These are phyloP conservation scores for Drosophila siamana DNA, from an alignment of 2,888 invertebrate species.

Conservation along the genomic window DNA sequence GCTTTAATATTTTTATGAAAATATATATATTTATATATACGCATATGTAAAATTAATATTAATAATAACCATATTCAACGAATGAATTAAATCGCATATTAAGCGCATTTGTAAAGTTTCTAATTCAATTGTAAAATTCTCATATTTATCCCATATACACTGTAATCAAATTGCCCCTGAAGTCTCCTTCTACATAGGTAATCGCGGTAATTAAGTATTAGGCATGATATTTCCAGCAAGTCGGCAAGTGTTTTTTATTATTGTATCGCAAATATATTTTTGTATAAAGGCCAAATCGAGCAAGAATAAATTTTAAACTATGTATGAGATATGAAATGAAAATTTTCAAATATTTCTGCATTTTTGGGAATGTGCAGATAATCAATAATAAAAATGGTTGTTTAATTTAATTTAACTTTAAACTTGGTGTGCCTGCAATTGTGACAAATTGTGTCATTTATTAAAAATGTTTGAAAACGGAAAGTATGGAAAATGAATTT, in stretches of 20 bases:
- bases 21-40: conserved; percentile 40
- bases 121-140: conserved; percentile 30
- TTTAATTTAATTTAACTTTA: too few species aligned
- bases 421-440: too few species aligned
- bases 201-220: conserved; percentile 22
- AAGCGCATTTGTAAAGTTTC: conserved; percentile 45
- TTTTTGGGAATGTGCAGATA: too few species aligned
- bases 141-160: conserved; percentile 4
- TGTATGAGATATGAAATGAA: conserved; percentile 35
- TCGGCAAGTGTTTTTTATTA: conserved; percentile 33
- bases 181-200: conserved; percentile 18
- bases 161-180: conserved; percentile 21
- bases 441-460: too few species aligned
- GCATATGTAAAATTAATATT: conserved; percentile 18
- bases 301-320: conserved; percentile 64
- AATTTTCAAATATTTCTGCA: background rate
- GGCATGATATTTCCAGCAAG: conserved; percentile 24
- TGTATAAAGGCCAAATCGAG: conserved; percentile 67
- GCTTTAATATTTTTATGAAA: conserved; percentile 66
- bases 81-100: conserved; percentile 1
- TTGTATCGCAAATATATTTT: conserved; percentile 30
- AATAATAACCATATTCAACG: conserved; percentile 22
- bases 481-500: background rate
- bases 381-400: too few species aligned
- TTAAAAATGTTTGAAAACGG: background rate